Base-by-base conservation (phyloP, 2,797 vertebrate genomes). In the Geotria australis region DNA sequence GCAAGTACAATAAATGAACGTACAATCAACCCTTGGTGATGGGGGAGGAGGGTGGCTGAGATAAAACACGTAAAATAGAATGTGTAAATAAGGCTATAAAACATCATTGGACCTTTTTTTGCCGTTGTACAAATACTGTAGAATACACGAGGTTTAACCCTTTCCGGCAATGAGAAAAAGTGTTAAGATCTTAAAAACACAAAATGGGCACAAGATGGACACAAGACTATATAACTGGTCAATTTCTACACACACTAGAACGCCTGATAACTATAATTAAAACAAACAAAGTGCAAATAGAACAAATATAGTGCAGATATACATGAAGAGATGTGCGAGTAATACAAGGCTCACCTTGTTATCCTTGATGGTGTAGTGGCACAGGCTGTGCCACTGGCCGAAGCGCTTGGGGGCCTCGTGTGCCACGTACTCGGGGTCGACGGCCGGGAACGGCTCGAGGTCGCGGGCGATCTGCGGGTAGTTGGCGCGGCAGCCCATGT, bases 311-410 rank as follows among this genome's bases (percentile, higher is more conserved):
- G n/a, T n/a, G n/a, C n/a, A n/a, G n/a, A n/a, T n/a, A n/a, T n/a
- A n/a, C n/a, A n/a, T n/a, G n/a, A n/a, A n/a, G n/a, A n/a, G n/a
- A n/a, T n/a, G n/a, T n/a, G n/a, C n/a, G n/a, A n/a, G n/a, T n/a
- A n/a, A n/a, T n/a, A n/a, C 9, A 8, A 48, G 8, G 13, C 15
- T 1, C 70, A 93, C 91, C 85, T 85, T 76, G 58, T 94, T 95
- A 67, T 91, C 70, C 73, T 83, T 93, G 62, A 98, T 63, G 38
- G 83, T 85, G 66, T 96, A 98, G 70, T 98, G 89, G 61, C 91
- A 98, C 59, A 98, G 74, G 64, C 85, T 96, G 63, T 98, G 85
- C 56, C 83, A 77, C 64, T 83, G 79, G 47, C 84, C 84, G 63
- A 95, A 98, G 57, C 86, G 78, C 64, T 75, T 65, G 1, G 81